A percentile compares a stretch with the other conserved stretches of the same genome.
These are phyloP conservation scores for Champsocephalus esox DNA, from an alignment of 2,797 vertebrate species.

Conservation along the genomic window DNA sequence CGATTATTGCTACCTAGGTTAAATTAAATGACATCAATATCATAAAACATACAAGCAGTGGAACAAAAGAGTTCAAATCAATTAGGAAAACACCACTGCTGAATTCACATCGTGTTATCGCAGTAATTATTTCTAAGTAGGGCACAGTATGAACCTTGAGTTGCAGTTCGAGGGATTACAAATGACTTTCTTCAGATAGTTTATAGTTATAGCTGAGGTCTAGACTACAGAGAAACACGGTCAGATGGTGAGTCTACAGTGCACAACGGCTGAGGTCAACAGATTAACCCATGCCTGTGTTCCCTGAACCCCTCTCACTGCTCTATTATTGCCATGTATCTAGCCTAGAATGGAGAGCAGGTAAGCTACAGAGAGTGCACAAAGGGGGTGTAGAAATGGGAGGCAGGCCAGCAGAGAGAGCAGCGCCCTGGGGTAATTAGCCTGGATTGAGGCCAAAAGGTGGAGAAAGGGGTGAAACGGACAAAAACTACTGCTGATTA, in stretches of 20 bases:
- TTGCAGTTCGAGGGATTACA: conserved; percentile 54
- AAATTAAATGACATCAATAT: not conserved
- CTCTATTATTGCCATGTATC: conserved; percentile 73
- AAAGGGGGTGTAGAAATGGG: conserved; percentile 35
- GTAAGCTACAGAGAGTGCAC: conserved; percentile 52
- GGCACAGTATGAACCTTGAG: conserved; percentile 20
- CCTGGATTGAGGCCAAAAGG: conserved; percentile 71
- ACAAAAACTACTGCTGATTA: conserved; percentile 47
- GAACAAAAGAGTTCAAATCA: no score
- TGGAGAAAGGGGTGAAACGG: conserved; percentile 37
- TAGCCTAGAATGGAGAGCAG: conserved; percentile 59
- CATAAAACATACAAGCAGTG: no score
- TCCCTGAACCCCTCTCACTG: conserved; percentile 57
- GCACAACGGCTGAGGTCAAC: conserved; percentile 72
- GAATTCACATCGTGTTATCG: not conserved
- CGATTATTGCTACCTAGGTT: not conserved
- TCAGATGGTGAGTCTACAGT: conserved; percentile 68
- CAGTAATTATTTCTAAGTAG: conserved; percentile 17
- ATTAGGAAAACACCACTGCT: no score
- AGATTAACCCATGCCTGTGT: conserved; percentile 83
- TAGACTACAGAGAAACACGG: conserved; percentile 61
- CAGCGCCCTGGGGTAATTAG: conserved; percentile 76
- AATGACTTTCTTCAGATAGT: conserved; percentile 58
- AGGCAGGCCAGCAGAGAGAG: conserved; percentile 52
- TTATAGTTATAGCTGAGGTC: conserved; percentile 62